phyloP scores from a whole-genome alignment of 2,888 invertebrate genomes.

The Caenorhabditis sp. region DNA sequence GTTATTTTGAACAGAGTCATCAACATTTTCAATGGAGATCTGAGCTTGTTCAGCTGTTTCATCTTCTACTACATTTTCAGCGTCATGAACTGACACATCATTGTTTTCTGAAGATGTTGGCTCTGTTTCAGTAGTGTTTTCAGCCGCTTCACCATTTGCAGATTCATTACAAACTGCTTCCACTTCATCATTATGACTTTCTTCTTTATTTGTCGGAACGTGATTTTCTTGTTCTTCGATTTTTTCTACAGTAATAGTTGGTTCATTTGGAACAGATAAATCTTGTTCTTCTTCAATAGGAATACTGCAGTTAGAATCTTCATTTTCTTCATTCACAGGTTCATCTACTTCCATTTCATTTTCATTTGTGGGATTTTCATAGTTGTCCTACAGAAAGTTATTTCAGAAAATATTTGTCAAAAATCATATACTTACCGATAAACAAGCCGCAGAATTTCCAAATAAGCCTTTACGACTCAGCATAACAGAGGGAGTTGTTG shows the following conservation, averaged over 20 bases:
- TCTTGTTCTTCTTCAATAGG: no score
- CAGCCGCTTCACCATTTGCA: not conserved
- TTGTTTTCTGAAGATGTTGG: not conserved
- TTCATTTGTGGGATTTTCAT: not conserved
- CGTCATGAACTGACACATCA: constrained; percentile 2
- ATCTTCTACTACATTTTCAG: not conserved
- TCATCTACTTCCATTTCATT: not conserved
- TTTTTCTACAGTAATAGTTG: not conserved
- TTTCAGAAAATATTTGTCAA: not conserved
- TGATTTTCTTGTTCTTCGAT: not conserved
- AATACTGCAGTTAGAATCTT: not conserved
- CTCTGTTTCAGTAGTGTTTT: no score
- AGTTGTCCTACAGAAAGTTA: not conserved
- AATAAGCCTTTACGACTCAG: constrained; percentile 25
- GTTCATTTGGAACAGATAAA: not conserved
- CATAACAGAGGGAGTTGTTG: not conserved
- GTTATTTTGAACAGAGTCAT: not conserved
- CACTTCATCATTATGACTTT: not conserved
- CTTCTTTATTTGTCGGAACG: not conserved
- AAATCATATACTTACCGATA: constrained; percentile 1
- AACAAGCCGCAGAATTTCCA: constrained; percentile 27
- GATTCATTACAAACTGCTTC: not conserved
- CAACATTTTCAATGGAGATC: not conserved
- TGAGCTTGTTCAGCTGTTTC: constrained; percentile 1
- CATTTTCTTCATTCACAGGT: not conserved